Evolutionary conservation across 2,113 vertebrate species (phyloP).

Genomic region (Paramormyrops kingsleyae): DNA sequence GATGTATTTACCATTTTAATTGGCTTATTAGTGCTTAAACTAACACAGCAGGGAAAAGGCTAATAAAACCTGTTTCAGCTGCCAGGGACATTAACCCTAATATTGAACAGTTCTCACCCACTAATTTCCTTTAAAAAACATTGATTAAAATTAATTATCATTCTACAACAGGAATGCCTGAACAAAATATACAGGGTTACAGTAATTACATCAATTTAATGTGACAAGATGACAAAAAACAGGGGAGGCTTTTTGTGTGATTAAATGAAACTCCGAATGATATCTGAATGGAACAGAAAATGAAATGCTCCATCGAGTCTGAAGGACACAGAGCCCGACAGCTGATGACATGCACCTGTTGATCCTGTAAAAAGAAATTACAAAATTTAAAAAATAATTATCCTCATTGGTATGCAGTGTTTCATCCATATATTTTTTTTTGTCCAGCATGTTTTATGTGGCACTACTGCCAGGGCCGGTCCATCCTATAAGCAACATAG

Average conservation of each 20-base stretch:
- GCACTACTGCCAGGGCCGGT: not conserved
- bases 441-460: not conserved
- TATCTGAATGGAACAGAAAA: not conserved
- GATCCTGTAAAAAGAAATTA: not conserved
- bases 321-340: not conserved
- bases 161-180: not conserved
- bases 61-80: conserved; percentile 3
- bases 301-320: not conserved
- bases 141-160: conserved; percentile 21
- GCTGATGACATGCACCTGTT: not conserved
- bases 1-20: conserved; percentile 23
- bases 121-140: conserved; percentile 18
- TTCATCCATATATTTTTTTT: not conserved
- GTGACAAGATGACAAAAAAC: conserved; percentile 7
- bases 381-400: not conserved
- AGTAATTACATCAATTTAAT: conserved; percentile 16
- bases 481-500: not conserved
- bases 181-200: not conserved
- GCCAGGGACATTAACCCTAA: conserved; percentile 17
- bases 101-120: conserved; percentile 20
- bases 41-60: conserved; percentile 7
- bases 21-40: conserved; percentile 16
- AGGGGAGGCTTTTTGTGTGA: not conserved
- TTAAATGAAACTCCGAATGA: conserved; percentile 13
- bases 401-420: not conserved